Evolutionary conservation across 1,140 invertebrate genomes (phyloP), one percentile per base, ranked within the genome.

Genomic region (Cryptotermes secundus): DNA sequence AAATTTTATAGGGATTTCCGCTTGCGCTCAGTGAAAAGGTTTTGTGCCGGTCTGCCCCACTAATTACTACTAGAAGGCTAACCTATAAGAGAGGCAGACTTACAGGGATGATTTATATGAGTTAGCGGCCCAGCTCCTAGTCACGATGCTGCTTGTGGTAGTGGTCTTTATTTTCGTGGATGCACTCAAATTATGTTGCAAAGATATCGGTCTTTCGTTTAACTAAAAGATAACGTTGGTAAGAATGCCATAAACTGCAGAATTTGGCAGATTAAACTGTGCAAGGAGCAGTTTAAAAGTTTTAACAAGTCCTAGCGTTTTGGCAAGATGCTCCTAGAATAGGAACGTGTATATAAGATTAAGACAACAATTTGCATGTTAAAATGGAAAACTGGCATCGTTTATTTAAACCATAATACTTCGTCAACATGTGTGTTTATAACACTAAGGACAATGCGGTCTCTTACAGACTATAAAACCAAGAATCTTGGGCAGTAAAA

Each of bases 1-100:
- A 72, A 72, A 72, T 72, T 72, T 72, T 72, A 72, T 26, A 72
- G 59, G 59, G 59, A 72, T 72, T 72, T 72, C 59, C 59, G 59
- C 59, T 72, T 72, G 59, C 53, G 59, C 59, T 26, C 16, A 72
- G 59, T 72, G 59, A 72, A 72, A 72, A 72, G 59, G 59, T 72
- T 72, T 72, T 72, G 26, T 72, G 59, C 59, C 59, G 59, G n/a
- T 72, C 59, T 72, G 59, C 59, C 59, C n/a, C 59, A 72, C 26
- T 72, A 72, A 72, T 72, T 72, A 72, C 26, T 72, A 72, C 59
- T n/a, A 31, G 59, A 49, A 72, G 59, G 59, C 59, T 72, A 72
- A 72, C 59, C n/a, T 72, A 72, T 72, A 72, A 12, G 59, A 6
- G n/a, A 16, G n/a, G n/a, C 59, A 26, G 59, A 72, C 59, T 72